Base-by-base conservation (phyloP, 2,113 vertebrate species). In the Lanius ludovicianus region DNA sequence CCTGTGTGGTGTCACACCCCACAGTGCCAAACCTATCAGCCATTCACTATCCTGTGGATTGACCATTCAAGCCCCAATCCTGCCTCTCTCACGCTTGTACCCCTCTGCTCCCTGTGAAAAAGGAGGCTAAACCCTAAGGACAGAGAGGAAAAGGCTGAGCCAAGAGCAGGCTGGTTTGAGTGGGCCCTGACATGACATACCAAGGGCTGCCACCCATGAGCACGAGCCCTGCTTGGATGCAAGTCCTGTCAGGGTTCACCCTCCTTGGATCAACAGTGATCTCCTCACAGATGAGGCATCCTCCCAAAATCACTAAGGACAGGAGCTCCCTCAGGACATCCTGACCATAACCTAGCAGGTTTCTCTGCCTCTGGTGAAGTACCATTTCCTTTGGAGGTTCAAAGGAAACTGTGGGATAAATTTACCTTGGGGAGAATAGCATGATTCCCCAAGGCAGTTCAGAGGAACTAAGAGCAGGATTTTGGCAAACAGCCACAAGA, bases 71-170 rank as follows among this genome's bases (percentile, higher is more conserved):
- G 9, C 18, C 44, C 62, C 27, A 7, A 17, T 22, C 71, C 63
- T 64, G 41, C 44, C 46, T 8, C 39, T 9, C n/a, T 20, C 2
- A 0, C 0, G 0, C 10, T 33, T 39, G 7, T 2, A 13, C 8
- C 30, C 14, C 49, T 25, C 42, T 41, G 63, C 41, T 82, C 65
- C 13, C 52, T 4, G 27, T 2, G 27, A 21, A 24, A 53, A 39
- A 14, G 42, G 75, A 17, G 21, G 67, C 19, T 77, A 33, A 21
- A 27, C 8, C 47, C 47, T 5, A 52, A 60, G 22, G 56, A 8
- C 9, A 33, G 16, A 19, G 47, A 50, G n/a, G 10, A 52, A 53
- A 42, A 62, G 55, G 30, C 56, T 10, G 62, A 76, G 62, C 16
- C 78, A 74, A 59, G n/a, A 37, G 39, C 27, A 68, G 35, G 21